Conservation (phyloP, 2,113 vertebrate genomes). For the Psammodynastes pulverulentus region DNA sequence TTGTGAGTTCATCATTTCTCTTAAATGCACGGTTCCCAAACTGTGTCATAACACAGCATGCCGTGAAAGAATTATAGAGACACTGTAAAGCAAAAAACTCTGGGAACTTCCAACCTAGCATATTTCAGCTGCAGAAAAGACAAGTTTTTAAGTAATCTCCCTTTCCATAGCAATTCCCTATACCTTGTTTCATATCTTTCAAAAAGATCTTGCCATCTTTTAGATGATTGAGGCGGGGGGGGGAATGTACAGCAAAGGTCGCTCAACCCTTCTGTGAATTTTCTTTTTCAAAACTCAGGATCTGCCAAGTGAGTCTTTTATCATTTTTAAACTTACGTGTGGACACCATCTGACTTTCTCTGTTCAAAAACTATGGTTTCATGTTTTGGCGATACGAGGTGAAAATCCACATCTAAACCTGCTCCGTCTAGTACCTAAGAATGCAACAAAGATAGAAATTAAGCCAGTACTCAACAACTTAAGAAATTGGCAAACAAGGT, state of each 20-base stretch:
- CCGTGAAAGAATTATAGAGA: neutral
- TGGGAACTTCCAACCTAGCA: neutral
- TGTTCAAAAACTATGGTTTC: conserved; percentile 84
- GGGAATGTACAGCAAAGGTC: neutral
- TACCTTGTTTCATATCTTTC: neutral
- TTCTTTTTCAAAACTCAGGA: neutral
- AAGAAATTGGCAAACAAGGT: neutral
- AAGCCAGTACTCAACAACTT: neutral
- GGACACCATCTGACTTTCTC: conserved; percentile 92
- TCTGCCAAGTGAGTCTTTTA: neutral
- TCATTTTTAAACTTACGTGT: conserved; percentile 82
- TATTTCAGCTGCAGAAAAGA: neutral
- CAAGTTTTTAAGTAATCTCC: neutral
- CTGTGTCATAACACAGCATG: neutral
- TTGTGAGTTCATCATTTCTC: neutral
- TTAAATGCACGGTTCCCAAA: neutral
- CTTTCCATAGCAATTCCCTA: neutral
- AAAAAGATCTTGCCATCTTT: neutral
- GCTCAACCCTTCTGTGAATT: neutral
- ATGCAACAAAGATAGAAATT: conserved; percentile 22
- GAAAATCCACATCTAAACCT: conserved; percentile 91
- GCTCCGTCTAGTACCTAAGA: conserved; percentile 90
- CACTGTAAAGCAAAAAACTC: neutral
- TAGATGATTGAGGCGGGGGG: neutral
- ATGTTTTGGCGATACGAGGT: conserved; percentile 82